phyloP scores from a whole-genome alignment of 2,797 vertebrate genomes.

The Coreius guichenoti region DNA sequence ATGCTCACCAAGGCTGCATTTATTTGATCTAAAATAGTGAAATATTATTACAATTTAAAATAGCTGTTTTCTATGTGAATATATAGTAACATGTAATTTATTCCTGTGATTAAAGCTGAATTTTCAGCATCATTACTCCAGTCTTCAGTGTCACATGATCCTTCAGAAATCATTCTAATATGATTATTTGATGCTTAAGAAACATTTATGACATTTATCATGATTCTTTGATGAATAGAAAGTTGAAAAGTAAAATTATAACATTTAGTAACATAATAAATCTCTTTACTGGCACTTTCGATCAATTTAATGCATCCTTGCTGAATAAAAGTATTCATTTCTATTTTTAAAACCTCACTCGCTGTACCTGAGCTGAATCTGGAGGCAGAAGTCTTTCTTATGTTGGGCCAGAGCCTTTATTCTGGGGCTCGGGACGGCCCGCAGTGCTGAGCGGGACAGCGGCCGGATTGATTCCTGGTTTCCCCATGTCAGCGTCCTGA shows the following conservation, averaged over 20 bases:
- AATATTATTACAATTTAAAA: not conserved
- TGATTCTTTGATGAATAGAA: not conserved
- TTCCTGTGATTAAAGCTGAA: not conserved
- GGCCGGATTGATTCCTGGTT: slow-evolving; percentile 77
- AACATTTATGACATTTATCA: too few relatives aligned
- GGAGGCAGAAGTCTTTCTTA: slow-evolving; percentile 72
- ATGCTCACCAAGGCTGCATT: not conserved
- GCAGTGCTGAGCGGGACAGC: slow-evolving; percentile 57
- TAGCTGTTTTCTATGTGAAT: not conserved
- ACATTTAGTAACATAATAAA: too few relatives aligned
- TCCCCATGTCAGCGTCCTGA: slow-evolving; percentile 75
- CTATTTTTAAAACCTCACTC: not conserved
- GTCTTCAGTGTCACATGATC: not conserved
- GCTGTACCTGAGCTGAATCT: slow-evolving; percentile 71
- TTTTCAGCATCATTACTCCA: not conserved
- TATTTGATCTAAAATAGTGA: not conserved
- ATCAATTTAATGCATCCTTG: not conserved
- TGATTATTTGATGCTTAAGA: not conserved
- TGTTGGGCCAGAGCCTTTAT: slow-evolving; percentile 74
- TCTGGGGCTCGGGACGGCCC: slow-evolving; percentile 71
- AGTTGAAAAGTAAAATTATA: not conserved
- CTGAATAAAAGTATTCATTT: not conserved
- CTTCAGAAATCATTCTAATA: not conserved
- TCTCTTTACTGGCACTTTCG: too few relatives aligned
- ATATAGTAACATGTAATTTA: too few relatives aligned